These are phyloP conservation scores for Stercorarius parasiticus DNA, from an alignment of 2,113 vertebrate species.

Conservation along the genomic window DNA sequence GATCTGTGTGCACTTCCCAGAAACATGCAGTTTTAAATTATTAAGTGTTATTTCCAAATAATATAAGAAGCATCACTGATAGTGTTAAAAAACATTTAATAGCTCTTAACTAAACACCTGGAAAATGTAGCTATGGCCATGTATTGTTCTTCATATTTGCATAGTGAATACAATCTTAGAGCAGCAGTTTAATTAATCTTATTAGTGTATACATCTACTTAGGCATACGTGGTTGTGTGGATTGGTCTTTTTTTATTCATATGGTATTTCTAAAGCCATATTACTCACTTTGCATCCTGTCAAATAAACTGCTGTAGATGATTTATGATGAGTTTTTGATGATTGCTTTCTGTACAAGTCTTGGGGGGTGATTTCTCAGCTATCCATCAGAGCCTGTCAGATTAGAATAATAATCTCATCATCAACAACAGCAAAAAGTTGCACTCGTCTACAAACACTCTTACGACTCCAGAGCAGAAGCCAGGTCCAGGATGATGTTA, in stretches of 20 bases:
- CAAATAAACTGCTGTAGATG: conserved; percentile 9
- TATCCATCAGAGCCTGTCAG: background rate
- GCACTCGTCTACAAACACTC: background rate
- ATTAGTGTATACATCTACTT: background rate
- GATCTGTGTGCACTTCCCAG: background rate
- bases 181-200: background rate
- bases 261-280: conserved; percentile 5
- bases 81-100: background rate
- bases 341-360: background rate
- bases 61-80: background rate
- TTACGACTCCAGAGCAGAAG: background rate
- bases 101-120: background rate
- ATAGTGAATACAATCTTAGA: background rate
- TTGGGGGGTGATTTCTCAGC: conserved; percentile 11
- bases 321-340: conserved; percentile 26
- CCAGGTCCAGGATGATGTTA: background rate
- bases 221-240: background rate
- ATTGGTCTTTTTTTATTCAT: background rate
- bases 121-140: background rate
- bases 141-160: background rate
- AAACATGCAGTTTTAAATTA: background rate
- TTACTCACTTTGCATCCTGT: conserved; percentile 11
- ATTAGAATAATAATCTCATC: conserved; percentile 29
- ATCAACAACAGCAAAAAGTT: background rate
- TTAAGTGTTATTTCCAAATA: background rate